phyloP scores from a whole-genome alignment of 2,888 invertebrate genomes.

The Carterocephalus palaemon region DNA sequence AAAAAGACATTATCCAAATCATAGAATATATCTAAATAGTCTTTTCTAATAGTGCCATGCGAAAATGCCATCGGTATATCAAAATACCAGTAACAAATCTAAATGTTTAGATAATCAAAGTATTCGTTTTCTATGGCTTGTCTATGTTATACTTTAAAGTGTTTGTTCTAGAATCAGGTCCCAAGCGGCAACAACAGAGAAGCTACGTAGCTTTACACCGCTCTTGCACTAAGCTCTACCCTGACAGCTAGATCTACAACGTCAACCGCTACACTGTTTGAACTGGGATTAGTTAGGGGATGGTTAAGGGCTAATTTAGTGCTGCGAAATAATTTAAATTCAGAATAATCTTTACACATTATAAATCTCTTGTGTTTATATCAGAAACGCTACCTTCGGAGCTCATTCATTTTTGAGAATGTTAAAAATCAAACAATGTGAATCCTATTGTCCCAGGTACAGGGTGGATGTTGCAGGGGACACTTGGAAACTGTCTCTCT shows the following conservation, averaged over 20 bases:
- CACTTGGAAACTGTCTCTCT: conserved; percentile 63
- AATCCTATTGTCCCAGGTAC: conserved; percentile 46
- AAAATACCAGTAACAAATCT: no score
- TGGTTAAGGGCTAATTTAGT: conserved; percentile 1
- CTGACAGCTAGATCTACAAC: conserved; percentile 1
- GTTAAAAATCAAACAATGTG: background rate
- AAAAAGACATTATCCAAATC: no score
- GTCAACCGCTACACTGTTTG: conserved; percentile 4
- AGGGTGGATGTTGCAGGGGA: conserved; percentile 69
- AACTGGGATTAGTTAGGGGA: conserved; percentile 1
- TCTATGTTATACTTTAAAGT: no score
- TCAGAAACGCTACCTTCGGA: no score
- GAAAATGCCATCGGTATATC: background rate
- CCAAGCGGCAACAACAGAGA: no score
- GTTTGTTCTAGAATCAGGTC: no score
- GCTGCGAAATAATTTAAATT: no score
- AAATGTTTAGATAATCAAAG: no score
- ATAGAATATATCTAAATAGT: background rate
- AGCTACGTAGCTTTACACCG: conserved; percentile 1
- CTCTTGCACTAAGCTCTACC: background rate
- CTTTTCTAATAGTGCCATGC: background rate
- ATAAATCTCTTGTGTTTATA: no score
- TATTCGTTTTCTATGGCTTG: no score
- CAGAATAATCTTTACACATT: no score
- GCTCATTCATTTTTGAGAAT: no score